phyloP scores from a whole-genome alignment of 23 tunicate genomes.

The Styela clava region DNA sequence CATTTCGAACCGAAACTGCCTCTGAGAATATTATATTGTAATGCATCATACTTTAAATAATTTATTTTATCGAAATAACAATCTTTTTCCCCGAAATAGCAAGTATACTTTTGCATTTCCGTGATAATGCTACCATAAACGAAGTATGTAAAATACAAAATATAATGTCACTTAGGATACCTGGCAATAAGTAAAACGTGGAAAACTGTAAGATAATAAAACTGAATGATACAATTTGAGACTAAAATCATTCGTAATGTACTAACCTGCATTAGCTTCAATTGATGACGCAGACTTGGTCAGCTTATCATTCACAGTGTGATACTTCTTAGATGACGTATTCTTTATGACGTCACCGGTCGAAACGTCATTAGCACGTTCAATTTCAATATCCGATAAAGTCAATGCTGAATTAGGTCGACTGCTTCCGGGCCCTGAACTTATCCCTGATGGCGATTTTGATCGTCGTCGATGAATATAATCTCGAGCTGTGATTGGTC shows the following conservation, averaged over 20 bases:
- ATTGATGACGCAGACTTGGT: background rate
- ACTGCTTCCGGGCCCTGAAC: constrained; percentile 16
- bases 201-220: too few relatives aligned
- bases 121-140: too few relatives aligned
- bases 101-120: too few relatives aligned
- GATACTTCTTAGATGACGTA: background rate
- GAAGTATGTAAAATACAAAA: too few relatives aligned
- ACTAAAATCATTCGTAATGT: background rate
- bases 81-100: too few relatives aligned
- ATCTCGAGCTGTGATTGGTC: background rate
- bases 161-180: too few relatives aligned
- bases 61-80: too few relatives aligned
- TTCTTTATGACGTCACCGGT: background rate
- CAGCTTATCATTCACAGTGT: background rate
- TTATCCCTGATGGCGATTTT: constrained; percentile 3
- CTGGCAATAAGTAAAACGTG: too few relatives aligned
- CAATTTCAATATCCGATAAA: background rate
- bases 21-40: too few relatives aligned
- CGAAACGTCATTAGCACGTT: background rate
- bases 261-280: constrained; percentile 2
- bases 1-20: too few relatives aligned
- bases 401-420: constrained; percentile 11
- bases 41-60: too few relatives aligned
- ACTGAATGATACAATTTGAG: too few relatives aligned
- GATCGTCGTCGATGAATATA: background rate